Percentiles rank a stretch among this genome's conserved stretches.
Evolutionary conservation across 2,888 invertebrate genomes (phyloP).

Genomic region (Yponomeuta malinellus): DNA sequence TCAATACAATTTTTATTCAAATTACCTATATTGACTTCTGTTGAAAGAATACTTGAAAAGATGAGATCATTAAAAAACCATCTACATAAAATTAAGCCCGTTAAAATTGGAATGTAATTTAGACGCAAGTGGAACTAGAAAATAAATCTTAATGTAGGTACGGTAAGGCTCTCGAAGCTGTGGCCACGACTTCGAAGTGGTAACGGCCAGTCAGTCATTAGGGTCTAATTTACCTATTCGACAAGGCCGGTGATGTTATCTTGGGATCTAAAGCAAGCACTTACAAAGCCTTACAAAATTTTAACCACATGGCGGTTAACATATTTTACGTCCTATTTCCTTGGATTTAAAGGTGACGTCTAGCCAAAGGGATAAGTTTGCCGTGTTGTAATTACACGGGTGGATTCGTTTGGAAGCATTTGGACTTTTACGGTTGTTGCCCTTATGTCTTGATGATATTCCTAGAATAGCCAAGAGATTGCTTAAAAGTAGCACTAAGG

Average conservation of each 20-base stretch:
- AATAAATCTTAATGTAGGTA: not conserved
- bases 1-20: no score
- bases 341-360: not conserved
- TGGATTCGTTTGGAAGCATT: constrained; percentile 27
- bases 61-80: constrained; percentile 10
- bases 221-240: constrained; percentile 13
- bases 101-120: not conserved
- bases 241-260: constrained; percentile 13
- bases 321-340: not conserved
- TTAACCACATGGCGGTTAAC: not conserved
- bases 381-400: constrained; percentile 29
- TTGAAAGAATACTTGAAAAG: not conserved
- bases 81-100: constrained; percentile 12
- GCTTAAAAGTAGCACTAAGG: no score
- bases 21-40: not conserved
- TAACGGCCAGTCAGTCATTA: constrained; percentile 7
- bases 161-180: not conserved
- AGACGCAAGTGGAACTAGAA: not conserved
- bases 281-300: not conserved
- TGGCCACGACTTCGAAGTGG: not conserved
- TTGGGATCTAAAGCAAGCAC: constrained; percentile 11
- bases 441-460: not conserved
- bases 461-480: not conserved
- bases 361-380: not conserved
- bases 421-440: constrained; percentile 3